A percentile compares a stretch with the other conserved stretches of the same genome.
Conservation (phyloP, 1,140 invertebrate genomes). For the Neodiprion pinetum region DNA sequence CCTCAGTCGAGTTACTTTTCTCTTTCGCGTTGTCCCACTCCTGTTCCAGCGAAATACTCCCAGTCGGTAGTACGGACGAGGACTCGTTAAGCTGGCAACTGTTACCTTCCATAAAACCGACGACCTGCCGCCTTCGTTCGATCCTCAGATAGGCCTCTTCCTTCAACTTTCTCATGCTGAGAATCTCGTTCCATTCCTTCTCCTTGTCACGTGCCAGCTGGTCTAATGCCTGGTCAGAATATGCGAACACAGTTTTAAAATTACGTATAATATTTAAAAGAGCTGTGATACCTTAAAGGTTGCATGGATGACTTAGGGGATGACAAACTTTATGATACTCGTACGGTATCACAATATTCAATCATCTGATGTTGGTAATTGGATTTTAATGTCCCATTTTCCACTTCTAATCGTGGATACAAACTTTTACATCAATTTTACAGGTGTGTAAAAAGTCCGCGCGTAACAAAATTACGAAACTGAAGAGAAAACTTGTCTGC, state of each 20-base stretch:
- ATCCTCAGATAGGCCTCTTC: conserved; percentile 78
- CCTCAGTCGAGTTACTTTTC: conserved; percentile 5
- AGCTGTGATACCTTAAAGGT: no score
- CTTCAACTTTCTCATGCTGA: conserved; percentile 81
- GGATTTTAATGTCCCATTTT: no score
- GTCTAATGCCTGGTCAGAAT: conserved; percentile 66
- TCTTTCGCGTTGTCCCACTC: conserved; percentile 41
- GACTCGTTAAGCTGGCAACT: conserved; percentile 30
- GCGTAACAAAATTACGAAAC: no score
- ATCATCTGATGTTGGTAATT: no score
- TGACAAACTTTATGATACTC: no score
- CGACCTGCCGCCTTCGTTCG: conserved; percentile 70
- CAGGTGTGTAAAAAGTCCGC: no score
- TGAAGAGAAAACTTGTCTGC: no score
- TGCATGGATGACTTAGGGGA: no score
- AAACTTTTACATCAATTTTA: no score
- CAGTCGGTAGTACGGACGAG: conserved; percentile 37
- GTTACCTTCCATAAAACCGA: conserved; percentile 56
- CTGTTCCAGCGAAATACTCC: conserved; percentile 35
- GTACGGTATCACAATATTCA: no score
- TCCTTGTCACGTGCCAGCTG: conserved; percentile 78
- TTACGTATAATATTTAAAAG: no score
- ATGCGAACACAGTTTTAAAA: background rate
- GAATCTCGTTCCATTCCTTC: conserved; percentile 83
- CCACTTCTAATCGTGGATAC: no score